Evolutionary conservation across 2,888 invertebrate species (phyloP), one percentile per base, ranked within the genome.

Genomic region (Noctua pronuba): DNA sequence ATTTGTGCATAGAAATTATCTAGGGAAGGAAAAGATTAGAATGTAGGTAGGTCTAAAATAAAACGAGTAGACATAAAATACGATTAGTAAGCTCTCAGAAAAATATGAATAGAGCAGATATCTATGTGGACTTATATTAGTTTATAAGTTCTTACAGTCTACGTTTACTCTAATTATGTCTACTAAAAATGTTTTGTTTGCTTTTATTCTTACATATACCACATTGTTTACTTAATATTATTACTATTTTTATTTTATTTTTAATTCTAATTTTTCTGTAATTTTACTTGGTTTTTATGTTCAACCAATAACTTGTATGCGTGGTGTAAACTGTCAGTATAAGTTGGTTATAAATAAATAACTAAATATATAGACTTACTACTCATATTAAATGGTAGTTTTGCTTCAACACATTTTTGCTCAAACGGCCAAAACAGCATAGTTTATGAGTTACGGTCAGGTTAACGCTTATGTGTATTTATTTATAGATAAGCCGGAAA

Each of bases 1-100:
- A 13, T 77, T 55, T 46, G 52, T 44, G 64, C 78, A 78, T 52
- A 55, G 31, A 31, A 60, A 60, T 60, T 31, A 8, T 60, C 2
- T 60, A 8, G 18, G 31, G 13, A 28, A 8, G 7, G 13, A 28
- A 31, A 60, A 60, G 8, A 16, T 60, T 31, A 31, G 3, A 31
- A 10, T 21, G 44, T 38, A 74, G n/a, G 16, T 28, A 74, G 13
- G n/a, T 38, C 3, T 10, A 28, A 52, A 73, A 49, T 68, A 66
- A 46, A 46, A 65, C 16, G 3, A 21, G 28, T 0, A 28, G 16
- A 58, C 16, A 28, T 7, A 60, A 60, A 21, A 60, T 31, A 31
- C 31, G 60, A 18, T 60, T 60, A 31, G 28, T 7, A 28, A 16
- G 21, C 3, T 60, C 31, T 21, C 3, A 31, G 28, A n/a, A 18